Percentiles rank a stretch among this genome's conserved stretches.
These are phyloP conservation scores for Drosophila melanica DNA, from an alignment of 1,140 invertebrate species.

Conservation along the genomic window DNA sequence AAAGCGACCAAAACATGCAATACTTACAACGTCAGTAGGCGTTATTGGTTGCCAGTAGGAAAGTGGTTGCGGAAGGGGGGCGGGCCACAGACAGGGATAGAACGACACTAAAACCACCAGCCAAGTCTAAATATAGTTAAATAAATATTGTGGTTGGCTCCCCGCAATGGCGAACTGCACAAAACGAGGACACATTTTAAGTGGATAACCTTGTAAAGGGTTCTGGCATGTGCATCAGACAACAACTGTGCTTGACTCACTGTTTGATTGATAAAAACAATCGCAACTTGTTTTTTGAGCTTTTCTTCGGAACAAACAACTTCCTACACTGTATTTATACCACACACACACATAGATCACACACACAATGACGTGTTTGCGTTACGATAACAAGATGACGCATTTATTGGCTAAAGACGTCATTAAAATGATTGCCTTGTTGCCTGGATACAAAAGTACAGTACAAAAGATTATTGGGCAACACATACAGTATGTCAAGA, in stretches of 20 bases:
- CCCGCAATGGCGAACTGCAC: conserved; percentile 30
- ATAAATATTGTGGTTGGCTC: conserved; percentile 52
- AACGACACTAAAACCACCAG: conserved; percentile 37
- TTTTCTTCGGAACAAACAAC: conserved; percentile 25
- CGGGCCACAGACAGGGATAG: conserved; percentile 5
- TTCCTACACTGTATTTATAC: not conserved
- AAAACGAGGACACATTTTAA: conserved; percentile 31
- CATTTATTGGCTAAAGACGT: conserved; percentile 13
- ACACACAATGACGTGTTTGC: not conserved
- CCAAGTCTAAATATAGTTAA: conserved; percentile 59
- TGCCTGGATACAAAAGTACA: conserved; percentile 1
- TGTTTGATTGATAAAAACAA: conserved; percentile 31
- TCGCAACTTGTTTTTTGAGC: not conserved
- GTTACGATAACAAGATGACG: conserved; percentile 16
- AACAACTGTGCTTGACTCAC: conserved; percentile 3
- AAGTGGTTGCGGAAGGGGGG: no score
- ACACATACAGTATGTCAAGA: not conserved
- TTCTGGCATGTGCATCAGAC: conserved; percentile 16
- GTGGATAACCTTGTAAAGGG: conserved; percentile 54
- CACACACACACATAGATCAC: not conserved
- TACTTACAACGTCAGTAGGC: conserved; percentile 69
- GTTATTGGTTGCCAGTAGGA: conserved; percentile 18
- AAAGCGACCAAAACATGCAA: conserved; percentile 68
- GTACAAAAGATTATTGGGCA: not conserved
- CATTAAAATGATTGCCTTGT: not conserved